phyloP scores from a whole-genome alignment of 92 coral and sea anemone species.

The Plumapathes pennacea region DNA sequence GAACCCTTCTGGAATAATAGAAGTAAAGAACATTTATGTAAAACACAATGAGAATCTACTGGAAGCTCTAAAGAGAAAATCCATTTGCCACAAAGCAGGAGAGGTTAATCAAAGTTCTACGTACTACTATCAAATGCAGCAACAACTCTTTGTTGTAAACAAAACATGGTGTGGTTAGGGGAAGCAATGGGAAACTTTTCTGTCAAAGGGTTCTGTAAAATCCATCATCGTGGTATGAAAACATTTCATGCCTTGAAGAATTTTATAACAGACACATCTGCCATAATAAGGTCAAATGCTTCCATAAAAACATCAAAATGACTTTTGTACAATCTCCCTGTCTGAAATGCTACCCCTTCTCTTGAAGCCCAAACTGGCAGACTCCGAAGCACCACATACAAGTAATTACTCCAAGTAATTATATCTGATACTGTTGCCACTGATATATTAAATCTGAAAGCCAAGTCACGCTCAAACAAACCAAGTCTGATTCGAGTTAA shows the following conservation, averaged over 20 bases:
- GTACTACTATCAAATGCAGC: constrained; percentile 52
- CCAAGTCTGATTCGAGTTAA: constrained; percentile 61
- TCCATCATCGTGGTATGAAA: constrained; percentile 55
- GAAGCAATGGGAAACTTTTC: constrained; percentile 42
- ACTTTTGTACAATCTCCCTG: constrained; percentile 45
- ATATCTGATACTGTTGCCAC: constrained; percentile 54
- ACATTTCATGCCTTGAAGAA: constrained; percentile 35
- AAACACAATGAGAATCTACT: constrained; percentile 31
- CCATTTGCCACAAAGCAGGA: constrained; percentile 34
- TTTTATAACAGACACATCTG: constrained; percentile 50
- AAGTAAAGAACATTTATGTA: constrained; percentile 64
- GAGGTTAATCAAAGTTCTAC: constrained; percentile 23
- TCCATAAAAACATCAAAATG: constrained; percentile 45
- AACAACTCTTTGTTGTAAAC: constrained; percentile 56
- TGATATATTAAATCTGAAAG: constrained; percentile 60
- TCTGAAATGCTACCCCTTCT: constrained; percentile 67
- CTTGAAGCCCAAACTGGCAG: constrained; percentile 46
- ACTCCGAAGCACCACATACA: constrained; percentile 33
- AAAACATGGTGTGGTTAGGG: constrained; percentile 60
- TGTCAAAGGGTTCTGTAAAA: constrained; percentile 36
- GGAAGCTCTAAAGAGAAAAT: constrained; percentile 26
- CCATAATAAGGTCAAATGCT: constrained; percentile 48
- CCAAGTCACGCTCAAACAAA: constrained; percentile 62
- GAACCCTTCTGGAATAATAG: constrained; percentile 45
- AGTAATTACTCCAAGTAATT: constrained; percentile 41